Base-by-base conservation (phyloP, 2,888 invertebrate species). In the Lepeophtheirus nordmannii region DNA sequence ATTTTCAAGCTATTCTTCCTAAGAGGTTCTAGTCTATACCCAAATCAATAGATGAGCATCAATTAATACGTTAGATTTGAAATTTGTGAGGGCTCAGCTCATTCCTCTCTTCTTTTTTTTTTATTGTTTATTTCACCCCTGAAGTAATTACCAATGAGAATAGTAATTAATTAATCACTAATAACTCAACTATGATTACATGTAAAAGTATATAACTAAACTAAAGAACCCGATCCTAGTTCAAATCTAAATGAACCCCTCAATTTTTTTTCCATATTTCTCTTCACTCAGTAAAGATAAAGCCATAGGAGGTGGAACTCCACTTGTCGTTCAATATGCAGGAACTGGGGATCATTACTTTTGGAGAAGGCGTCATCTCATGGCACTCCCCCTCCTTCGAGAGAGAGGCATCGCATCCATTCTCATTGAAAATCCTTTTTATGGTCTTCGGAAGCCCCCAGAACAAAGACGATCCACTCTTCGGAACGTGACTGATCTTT, bases 261-360 rank as follows among this genome's bases (percentile, higher is more conserved):
- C 2, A 30, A 30, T 30, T 7, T 7, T 30, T 30, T 30, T 5
- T 30, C 30, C 7, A 5, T 30, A 30, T 30, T 30, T 30, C 2
- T 30, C 30, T 5, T 30, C 30, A 30, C 30, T 30, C 30, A 30
- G 30, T 30, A 30, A 30, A 30, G 30, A 7, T 30, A 30, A 30
- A 30, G 30, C 30, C 30, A 30, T 5, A 30, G 30, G 7, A 30
- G 30, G 30, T 30, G 30, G 30, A 30, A 30, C 30, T 30, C 91
- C 91, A 3, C 81, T 96, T 46, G 94, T 94, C 75, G 80, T 98
- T 69, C 96, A 97, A 74, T 80, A 97, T 70, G 96, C 97, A 38
- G 96, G 96, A 39, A 98, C 98, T 57, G 98, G 97, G 58, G 97
- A 98, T 79, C 97, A 98, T 80, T 87, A 83, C 76, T 94, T 86